Evolutionary conservation across 2,113 vertebrate genomes (phyloP).

Genomic region (Castor canadensis): DNA sequence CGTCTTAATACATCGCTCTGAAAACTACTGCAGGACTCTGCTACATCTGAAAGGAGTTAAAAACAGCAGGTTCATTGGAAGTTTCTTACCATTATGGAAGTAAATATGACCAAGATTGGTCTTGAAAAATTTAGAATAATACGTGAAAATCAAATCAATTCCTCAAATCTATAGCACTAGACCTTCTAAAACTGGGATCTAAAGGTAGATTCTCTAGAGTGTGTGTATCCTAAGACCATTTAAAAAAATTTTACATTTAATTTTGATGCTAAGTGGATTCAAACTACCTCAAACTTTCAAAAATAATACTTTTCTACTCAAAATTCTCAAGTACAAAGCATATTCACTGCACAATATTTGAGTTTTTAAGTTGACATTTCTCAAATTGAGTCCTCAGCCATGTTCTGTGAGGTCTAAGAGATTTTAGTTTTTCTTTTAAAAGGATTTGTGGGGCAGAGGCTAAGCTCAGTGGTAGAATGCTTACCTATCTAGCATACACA

Average conservation of each 20-base stretch:
- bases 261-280: not conserved
- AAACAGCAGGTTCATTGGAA: not conserved
- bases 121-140: not conserved
- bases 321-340: not conserved
- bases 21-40: not conserved
- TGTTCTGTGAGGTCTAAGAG: not conserved
- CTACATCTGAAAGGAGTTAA: not conserved
- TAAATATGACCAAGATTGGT: not conserved
- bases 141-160: not conserved
- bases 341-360: conserved; percentile 23
- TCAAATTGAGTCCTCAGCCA: not conserved
- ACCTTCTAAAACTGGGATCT: not conserved
- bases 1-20: not conserved
- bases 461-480: not conserved
- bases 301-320: not conserved
- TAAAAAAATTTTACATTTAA: not conserved
- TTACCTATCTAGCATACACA: not conserved
- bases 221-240: not conserved
- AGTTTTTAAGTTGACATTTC: not conserved
- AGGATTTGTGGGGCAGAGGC: not conserved
- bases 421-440: not conserved
- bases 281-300: not conserved
- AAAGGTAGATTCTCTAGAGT: not conserved
- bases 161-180: not conserved
- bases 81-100: not conserved